Conservation (phyloP, 2,888 invertebrate species). For the Diadegma fenestrale region DNA sequence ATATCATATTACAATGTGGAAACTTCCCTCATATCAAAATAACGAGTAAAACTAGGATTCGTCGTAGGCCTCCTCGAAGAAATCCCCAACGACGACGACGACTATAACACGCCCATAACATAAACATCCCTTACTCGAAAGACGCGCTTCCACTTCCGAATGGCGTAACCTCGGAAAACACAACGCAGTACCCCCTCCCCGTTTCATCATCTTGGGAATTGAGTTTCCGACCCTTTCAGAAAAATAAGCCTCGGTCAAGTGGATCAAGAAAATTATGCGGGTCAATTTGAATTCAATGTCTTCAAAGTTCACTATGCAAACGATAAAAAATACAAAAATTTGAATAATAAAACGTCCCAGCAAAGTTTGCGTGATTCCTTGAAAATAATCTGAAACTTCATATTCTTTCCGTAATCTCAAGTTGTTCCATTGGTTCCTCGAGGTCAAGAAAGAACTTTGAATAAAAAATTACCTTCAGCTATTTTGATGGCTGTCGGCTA, state of each 20-base stretch:
- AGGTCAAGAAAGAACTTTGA: too few relatives aligned
- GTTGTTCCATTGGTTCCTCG: too few relatives aligned
- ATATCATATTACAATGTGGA: background rate
- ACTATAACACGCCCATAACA: conserved; percentile 17
- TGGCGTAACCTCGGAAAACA: background rate
- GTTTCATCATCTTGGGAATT: background rate
- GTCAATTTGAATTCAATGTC: background rate
- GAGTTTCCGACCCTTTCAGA: background rate
- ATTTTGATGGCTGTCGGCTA: too few relatives aligned
- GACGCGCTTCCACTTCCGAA: conserved; percentile 5
- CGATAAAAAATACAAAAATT: background rate
- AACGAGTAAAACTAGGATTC: conserved; percentile 13
- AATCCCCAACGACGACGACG: conserved; percentile 19
- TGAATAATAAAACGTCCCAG: background rate
- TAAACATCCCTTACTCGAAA: conserved; percentile 20
- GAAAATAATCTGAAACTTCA: background rate
- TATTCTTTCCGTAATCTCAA: background rate
- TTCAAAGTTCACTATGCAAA: background rate
- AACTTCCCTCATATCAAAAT: conserved; percentile 31
- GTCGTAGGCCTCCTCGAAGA: background rate
- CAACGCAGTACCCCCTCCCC: background rate
- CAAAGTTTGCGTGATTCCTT: background rate
- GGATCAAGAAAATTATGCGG: background rate
- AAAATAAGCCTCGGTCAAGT: background rate
- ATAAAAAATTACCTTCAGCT: too few relatives aligned